Evolutionary conservation across 2,888 invertebrate genomes (phyloP), one percentile per base, ranked within the genome.

Genomic region (Drosophila austrosaltans): DNA sequence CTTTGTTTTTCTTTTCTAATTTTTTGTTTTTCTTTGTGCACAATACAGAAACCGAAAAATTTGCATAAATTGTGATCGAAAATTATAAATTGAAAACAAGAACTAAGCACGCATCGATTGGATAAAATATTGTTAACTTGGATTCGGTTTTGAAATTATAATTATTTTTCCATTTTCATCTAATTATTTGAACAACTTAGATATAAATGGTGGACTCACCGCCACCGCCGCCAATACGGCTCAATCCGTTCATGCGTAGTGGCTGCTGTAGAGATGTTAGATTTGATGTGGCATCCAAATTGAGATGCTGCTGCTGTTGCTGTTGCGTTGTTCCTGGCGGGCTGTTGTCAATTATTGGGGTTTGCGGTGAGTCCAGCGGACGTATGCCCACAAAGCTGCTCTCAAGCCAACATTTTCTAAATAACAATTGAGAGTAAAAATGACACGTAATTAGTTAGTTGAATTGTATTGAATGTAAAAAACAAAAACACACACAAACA

Each of bases 371-470:
- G 85, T 97, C 97, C 90, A 96, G 93, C 2, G 97, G 97, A 89
- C 96, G 95, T 87, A 96, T 96, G 85, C 96, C 96, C 72, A 96
- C 96, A 92, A 98, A 98, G 77, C 97, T 97, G 93, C 97, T 97
- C 92, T 98, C 98, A 92, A 98, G 94, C 98, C 98, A 98, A 92
- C 96, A 96, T 88, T 97, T 92, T 88, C 92, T 92, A 77, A 12
- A 64, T 36, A 56, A 0, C 12, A 5, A 53, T 20, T 32, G 20
- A 40, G n/a, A 54, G 16, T 16, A 22, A 60, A 5, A 58, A 16
- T 25, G 16, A 39, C 1, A 25, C 4, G 10, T 48, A 20, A 48
- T 48, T 48, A 48, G 44, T 48, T 22, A 3, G 20, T n/a, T 40
- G n/a, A 40, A 40, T 40, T 40, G 3, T 8, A 10, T 36, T 36